These are phyloP conservation scores for Piscicola geometra DNA, from an alignment of 2,888 invertebrate species.

Conservation along the genomic window DNA sequence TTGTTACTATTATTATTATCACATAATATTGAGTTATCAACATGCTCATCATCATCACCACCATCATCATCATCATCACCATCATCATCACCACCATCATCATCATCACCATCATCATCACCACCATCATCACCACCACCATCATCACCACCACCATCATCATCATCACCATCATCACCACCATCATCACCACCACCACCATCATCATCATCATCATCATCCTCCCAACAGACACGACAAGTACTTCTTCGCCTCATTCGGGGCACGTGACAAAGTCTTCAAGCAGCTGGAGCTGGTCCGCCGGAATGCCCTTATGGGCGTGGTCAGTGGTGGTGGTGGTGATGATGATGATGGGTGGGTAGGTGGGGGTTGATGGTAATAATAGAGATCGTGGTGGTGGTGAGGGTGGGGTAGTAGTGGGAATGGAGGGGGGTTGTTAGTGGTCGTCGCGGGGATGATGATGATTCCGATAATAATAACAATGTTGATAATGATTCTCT, in stretches of 20 bases:
- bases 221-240: conserved; percentile 62
- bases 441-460: background rate
- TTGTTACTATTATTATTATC: background rate
- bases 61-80: too few species aligned
- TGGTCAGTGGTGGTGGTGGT: conserved; percentile 54
- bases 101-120: too few species aligned
- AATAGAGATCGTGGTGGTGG: too few species aligned
- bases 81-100: too few species aligned
- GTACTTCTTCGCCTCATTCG: conserved; percentile 89
- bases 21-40: too few species aligned
- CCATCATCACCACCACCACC: background rate
- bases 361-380: background rate
- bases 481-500: too few species aligned
- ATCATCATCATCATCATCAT: background rate
- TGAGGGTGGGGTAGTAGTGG: background rate
- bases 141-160: background rate
- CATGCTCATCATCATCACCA: too few species aligned
- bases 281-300: conserved; percentile 90
- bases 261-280: conserved; percentile 86
- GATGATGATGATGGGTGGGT: background rate
- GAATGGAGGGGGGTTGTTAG: background rate
- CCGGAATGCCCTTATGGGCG: conserved; percentile 90
- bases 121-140: background rate
- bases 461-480: too few species aligned
- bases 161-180: too few species aligned